These are phyloP conservation scores for Oceanodroma leucorhoa DNA, from an alignment of 2,797 vertebrate species.

Conservation along the genomic window DNA sequence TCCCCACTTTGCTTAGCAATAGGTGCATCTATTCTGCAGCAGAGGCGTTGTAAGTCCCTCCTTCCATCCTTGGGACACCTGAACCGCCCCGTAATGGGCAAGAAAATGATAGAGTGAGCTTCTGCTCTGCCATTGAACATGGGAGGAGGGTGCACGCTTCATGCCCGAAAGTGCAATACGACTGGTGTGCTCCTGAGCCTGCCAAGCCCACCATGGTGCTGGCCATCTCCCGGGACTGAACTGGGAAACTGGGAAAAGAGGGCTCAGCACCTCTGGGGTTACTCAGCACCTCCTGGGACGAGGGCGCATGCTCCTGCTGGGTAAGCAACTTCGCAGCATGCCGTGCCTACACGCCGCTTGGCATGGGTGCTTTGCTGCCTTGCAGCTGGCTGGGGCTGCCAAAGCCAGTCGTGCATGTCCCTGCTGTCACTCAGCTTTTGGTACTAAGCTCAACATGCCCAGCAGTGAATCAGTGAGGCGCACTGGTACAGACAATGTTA, in stretches of 20 bases:
- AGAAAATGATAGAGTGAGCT: background rate
- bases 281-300: background rate
- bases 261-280: background rate
- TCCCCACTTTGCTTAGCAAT: background rate
- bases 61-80: background rate
- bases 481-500: background rate
- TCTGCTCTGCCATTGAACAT: background rate
- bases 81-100: fast-evolving
- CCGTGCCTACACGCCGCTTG: fast-evolving
- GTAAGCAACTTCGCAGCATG: background rate
- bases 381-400: background rate
- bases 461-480: background rate
- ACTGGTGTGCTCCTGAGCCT: background rate
- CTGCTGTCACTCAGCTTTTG: background rate
- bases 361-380: background rate
- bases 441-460: background rate
- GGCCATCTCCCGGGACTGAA: background rate
- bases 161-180: fast-evolving
- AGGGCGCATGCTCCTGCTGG: background rate
- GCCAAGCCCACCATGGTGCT: background rate
- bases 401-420: background rate
- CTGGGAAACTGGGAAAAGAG: background rate
- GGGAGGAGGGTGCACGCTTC: background rate
- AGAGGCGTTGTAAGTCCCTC: background rate
- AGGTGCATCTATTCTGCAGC: background rate